phyloP scores from a whole-genome alignment of 2,797 vertebrate genomes.

The Eulemur coronatus region DNA sequence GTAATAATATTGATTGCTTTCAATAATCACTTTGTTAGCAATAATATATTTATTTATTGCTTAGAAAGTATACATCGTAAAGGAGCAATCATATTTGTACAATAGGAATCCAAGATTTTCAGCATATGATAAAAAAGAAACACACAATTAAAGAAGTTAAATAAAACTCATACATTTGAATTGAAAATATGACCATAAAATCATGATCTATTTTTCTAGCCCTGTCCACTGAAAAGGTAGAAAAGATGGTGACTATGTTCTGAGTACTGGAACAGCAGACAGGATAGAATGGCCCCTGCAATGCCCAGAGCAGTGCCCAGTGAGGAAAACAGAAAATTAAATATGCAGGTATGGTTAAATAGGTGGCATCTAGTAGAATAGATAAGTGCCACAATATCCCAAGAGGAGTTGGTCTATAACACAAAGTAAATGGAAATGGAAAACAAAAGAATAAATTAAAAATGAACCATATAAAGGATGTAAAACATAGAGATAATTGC shows the following conservation, averaged over 20 bases:
- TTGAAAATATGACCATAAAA: slow-evolving; percentile 8
- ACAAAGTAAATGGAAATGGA: not conserved
- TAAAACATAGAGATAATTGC: not conserved
- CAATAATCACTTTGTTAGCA: not conserved
- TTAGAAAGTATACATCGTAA: slow-evolving; percentile 19
- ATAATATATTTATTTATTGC: not conserved
- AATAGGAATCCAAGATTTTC: not conserved
- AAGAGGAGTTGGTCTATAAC: slow-evolving; percentile 2
- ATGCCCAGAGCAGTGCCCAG: not conserved
- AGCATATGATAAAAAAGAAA: not conserved
- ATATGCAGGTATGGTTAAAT: not conserved
- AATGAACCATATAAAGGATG: not conserved
- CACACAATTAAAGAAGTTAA: slow-evolving; percentile 17
- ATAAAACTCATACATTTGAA: not conserved
- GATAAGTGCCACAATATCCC: not conserved
- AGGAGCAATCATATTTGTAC: not conserved
- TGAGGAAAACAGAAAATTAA: not conserved
- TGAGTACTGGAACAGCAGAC: not conserved
- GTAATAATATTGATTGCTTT: not conserved
- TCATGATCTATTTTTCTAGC: not conserved
- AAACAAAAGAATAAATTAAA: slow-evolving; percentile 17
- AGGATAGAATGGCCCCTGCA: not conserved
- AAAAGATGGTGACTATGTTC: not conserved
- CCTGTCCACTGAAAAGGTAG: not conserved
- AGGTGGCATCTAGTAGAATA: not conserved